Conservation (phyloP, 2,113 vertebrate species). For the Camelus dromedarius region DNA sequence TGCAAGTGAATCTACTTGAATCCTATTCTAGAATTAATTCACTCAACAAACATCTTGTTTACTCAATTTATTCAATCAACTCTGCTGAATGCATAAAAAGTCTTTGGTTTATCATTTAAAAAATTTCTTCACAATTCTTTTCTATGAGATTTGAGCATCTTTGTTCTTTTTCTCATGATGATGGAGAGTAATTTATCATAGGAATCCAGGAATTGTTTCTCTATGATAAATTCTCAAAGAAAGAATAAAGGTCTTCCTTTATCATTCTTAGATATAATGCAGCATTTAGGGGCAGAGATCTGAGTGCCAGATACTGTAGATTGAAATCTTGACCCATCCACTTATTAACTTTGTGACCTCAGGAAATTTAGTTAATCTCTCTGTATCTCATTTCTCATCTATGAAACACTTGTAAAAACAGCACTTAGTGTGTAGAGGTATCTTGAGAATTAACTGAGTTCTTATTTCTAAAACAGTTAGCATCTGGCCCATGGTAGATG, state of each 20-base stretch:
- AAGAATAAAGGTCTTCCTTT: background rate
- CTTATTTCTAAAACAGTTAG: background rate
- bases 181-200: background rate
- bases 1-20: background rate
- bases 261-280: background rate
- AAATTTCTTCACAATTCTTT: background rate
- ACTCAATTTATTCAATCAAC: background rate
- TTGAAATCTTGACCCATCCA: background rate
- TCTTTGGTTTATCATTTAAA: background rate
- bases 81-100: background rate
- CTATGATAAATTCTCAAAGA: background rate
- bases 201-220: background rate
- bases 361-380: background rate
- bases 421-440: background rate
- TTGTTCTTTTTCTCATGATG: background rate
- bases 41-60: background rate
- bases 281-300: background rate
- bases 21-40: background rate
- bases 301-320: background rate
- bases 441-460: background rate
- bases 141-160: background rate
- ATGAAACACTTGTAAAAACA: background rate
- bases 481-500: background rate
- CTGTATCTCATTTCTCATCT: background rate
- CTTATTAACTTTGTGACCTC: background rate